Evolutionary conservation across 2,113 vertebrate genomes (phyloP), one percentile per base, ranked within the genome.

Genomic region (Heterotilapia buettikoferi): DNA sequence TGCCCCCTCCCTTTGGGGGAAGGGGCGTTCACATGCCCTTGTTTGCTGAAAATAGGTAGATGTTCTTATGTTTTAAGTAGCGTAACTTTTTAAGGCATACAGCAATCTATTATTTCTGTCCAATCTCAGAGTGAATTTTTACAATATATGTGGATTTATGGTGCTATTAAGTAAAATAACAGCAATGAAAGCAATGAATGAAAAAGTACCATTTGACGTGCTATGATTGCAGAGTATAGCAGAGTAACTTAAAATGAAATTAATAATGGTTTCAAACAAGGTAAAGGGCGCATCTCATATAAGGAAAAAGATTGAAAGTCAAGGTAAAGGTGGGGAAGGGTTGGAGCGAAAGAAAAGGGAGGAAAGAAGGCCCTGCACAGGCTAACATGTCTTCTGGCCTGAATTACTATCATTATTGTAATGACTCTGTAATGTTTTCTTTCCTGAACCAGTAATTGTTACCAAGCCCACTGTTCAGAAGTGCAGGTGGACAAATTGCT

Each of bases 381-480:
- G 73, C 87, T 59, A 87, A 86, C 82, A 83, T 95, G 93, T 93
- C 83, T 91, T 91, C 91, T 92, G 86, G 82, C 84, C 92, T 91
- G 93, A 95, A 96, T 95, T 88, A 97, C 96, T 95, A 94, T 96
- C 94, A 96, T 97, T 96, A 97, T 92, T 94, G 91, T 96, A 96
- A 96, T 96, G 95, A 92, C 92, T 96, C 93, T 91, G 89, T 96
- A 95, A 96, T 96, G 94, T 95, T 96, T 96, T 93, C 94, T 95
- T 96, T 96, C 95, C 95, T 92, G 95, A 91, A 80, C 89, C 92
- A 92, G 93, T 96, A 96, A 96, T 96, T 96, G 94, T 96, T 96
- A 92, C 93, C 96, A 95, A 96, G 89, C 94, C 92, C 56, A 84
- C 89, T 90, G 92, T 89, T 96, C 92, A 94, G 90, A 91, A 92